Percentiles rank a stretch among this genome's conserved stretches.
These are phyloP conservation scores for Prionailurus bengalensis DNA, from an alignment of 2,113 vertebrate species.

Conservation along the genomic window DNA sequence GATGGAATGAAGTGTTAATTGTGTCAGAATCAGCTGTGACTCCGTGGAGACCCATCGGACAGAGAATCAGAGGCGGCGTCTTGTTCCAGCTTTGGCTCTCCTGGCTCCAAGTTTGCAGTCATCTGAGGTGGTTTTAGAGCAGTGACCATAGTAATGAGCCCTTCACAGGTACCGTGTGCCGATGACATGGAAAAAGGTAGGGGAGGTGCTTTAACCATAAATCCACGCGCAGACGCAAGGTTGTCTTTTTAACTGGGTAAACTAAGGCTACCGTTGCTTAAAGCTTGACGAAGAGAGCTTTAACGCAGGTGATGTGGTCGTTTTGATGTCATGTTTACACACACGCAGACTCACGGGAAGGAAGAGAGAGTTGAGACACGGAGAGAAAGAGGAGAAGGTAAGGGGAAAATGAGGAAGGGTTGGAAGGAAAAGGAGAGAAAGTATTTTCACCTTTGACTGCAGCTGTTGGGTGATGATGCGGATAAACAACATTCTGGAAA, in stretches of 20 bases:
- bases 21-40: not conserved
- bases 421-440: not conserved
- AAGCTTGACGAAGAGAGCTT: not conserved
- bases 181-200: not conserved
- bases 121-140: not conserved
- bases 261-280: not conserved
- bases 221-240: not conserved
- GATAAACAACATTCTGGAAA: constrained; percentile 32
- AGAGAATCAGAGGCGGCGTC: not conserved
- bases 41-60: not conserved
- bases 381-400: not conserved
- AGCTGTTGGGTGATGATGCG: not conserved
- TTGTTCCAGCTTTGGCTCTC: not conserved
- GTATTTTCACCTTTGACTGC: not conserved
- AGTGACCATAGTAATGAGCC: not conserved
- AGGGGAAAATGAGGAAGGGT: not conserved
- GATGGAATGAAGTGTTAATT: not conserved
- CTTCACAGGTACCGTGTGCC: not conserved
- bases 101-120: not conserved
- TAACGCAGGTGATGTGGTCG: fast-evolving
- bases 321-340: not conserved
- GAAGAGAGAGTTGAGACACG: not conserved
- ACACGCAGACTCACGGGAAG: not conserved
- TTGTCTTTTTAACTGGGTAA: not conserved
- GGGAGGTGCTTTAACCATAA: not conserved